Base-by-base conservation (phyloP, 2,888 invertebrate species). In the Nowickia ferox region DNA sequence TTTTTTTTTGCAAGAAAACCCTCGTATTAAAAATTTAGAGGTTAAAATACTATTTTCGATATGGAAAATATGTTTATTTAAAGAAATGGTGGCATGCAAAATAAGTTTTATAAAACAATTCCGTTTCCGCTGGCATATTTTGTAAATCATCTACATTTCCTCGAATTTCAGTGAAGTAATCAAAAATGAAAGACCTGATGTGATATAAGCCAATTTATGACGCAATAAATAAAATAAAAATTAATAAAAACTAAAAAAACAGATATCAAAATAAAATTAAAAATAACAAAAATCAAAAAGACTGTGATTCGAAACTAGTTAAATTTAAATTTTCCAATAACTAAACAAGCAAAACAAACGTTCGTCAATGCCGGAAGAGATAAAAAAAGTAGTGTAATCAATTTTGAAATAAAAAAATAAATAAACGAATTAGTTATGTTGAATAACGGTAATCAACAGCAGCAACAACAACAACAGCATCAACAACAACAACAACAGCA, bases 391-490 rank as follows among this genome's bases (percentile, higher is more conserved):
- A 85, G 57, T 57, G 61, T 59, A 82, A 75, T 77, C 55, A 86
- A 84, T 84, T 65, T 74, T 61, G 13, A 71, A 86, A 55, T 19
- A 68, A 65, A 81, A 48, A 74, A 42, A 19, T 19, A 69, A 75
- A 74, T 48, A 79, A 84, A 71, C 76, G 68, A 74, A 87, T 84
- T 84, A 89, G 90, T 88, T 85, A 92, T 92, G 92, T 90, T 92
- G 87, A 90, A 89, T 88, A 87, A 89, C 87, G 88, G 89, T 87
- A 87, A 87, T 80, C 88, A 88, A 78, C 88, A 89, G 74, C 88
- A 87, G 40, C 87, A 89, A 84, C 87, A 83, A 74, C 88, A 55
- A 5, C 84, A 81, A 11, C 82, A 76, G 0, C 81, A 82, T 10
- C 46, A 77, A 38, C 85, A 84, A 22, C 88, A 93, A 1, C 93